A percentile compares a stretch with the other conserved stretches of the same genome.
Evolutionary conservation across 1,140 invertebrate genomes (phyloP).

Genomic region (Propsilocerus akamusi): DNA sequence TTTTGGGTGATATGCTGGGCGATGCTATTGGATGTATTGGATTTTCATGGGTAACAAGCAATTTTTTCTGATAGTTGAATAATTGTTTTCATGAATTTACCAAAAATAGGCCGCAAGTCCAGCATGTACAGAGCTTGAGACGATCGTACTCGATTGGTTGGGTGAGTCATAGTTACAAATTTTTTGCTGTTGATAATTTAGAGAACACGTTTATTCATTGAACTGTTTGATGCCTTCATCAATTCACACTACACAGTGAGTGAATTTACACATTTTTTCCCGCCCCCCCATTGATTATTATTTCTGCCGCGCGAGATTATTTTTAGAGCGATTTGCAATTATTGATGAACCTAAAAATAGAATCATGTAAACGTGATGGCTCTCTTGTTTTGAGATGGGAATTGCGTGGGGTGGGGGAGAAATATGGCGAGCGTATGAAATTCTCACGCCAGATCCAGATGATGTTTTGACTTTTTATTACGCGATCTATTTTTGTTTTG

Average conservation of each 20-base stretch:
- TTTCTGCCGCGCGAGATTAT: too few species aligned
- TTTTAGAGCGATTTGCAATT: too few species aligned
- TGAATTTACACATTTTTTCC: too few species aligned
- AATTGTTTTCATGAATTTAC: constrained; percentile 4
- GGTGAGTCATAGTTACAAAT: constrained; percentile 44
- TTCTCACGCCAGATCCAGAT: neutral
- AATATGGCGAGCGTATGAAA: neutral
- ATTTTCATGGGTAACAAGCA: constrained; percentile 83
- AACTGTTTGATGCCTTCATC: too few species aligned
- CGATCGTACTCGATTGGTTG: constrained; percentile 92
- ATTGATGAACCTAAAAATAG: too few species aligned
- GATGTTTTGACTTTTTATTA: constrained; percentile 4
- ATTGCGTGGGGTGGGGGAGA: neutral
- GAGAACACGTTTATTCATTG: too few species aligned
- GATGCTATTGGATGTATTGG: constrained; percentile 93
- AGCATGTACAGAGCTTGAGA: constrained; percentile 93
- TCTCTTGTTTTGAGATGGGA: too few species aligned
- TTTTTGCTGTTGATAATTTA: too few species aligned
- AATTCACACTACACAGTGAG: too few species aligned
- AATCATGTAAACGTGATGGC: too few species aligned
- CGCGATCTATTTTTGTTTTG: neutral
- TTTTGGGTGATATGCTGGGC: constrained; percentile 93
- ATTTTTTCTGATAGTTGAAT: constrained; percentile 1
- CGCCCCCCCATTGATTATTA: too few species aligned
- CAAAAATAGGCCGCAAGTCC: constrained; percentile 70